Evolutionary conservation across 1,140 invertebrate species (phyloP), one percentile per base, ranked within the genome.

Genomic region (Cydia strobilella): DNA sequence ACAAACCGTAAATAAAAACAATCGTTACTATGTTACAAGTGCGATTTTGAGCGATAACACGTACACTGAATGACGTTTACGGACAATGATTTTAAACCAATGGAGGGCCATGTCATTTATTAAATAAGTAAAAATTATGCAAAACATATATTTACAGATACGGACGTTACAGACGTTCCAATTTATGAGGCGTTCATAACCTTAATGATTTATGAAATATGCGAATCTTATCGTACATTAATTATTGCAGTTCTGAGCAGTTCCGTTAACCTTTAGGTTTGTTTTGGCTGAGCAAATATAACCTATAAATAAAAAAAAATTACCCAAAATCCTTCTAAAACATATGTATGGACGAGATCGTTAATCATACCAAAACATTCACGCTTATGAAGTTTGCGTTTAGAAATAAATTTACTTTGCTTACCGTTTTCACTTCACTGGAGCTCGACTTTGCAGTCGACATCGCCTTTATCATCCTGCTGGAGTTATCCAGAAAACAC

Each of bases 401-500:
- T 73, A 59, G 42, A 76, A 59, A 82, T 48, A 48, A 12, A 48
- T 51, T 51, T 3, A 39, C 1, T 13, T 62, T 6, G 18, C 89
- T 85, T 77, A 92, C 90, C 90, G 89, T 91, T 84, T 92, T 92
- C 5, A 86, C 87, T 80, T 92, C 90, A 74, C 78, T 89, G 78
- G 80, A 89, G 31, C 84, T 88, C 27, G 89, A 90, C 77, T 91
- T 93, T 5, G 90, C 88, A 23, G 80, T 93, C 6, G 90, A 93
- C 90, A 93, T 93, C 42, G 90, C 90, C 84, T 93, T 93, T 69
- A 93, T 93, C 90, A 93, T 93, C 80, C 89, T 87, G 77, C 90
- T 91, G 79, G 90, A 93, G 82, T 93, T 93, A 84, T 93, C 90
- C 85, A 93, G 80, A 72, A 93, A 85, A 83, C 90, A 93, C 89